Evolutionary conservation across 2,797 vertebrate species (phyloP), one percentile per base, ranked within the genome.

Genomic region (Periparus ater): DNA sequence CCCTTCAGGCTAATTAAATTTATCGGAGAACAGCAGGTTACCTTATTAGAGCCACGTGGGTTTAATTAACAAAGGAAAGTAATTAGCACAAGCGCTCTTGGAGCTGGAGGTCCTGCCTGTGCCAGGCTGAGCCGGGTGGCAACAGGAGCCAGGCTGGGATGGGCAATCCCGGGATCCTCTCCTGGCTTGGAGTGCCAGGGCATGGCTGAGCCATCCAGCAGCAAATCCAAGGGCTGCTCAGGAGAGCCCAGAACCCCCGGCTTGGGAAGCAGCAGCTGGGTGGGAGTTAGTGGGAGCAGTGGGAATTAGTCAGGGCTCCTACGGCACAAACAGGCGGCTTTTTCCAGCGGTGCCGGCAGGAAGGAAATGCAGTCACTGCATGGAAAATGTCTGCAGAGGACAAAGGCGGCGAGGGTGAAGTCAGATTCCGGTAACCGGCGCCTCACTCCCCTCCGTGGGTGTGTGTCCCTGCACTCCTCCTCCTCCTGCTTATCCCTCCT

Each of bases 1-100:
- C 97, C 98, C 98, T 97, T 97, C 95, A 95, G 96, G 95, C 96
- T 97, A 97, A 98, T 98, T 97, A 98, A 97, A 98, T 97, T 98
- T 98, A 98, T 97, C 94, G 96, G 96, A 97, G 97, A 98, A 97
- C 98, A 98, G 98, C 98, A 97, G 98, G 98, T 98, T 97, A 98
- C 97, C 97, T 98, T 97, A 98, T 98, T 98, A 97, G 97, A 96
- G 97, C 96, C 93, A 95, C 97, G 97, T 97, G 98, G 97, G 97
- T 97, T 96, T 97, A 97, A 97, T 97, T 97, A 97, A 96, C 96
- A 97, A 97, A 96, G 95, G 96, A 93, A 96, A 96, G 97, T 98
- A 98, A 98, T 98, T 98, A 97, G 96, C 94, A 95, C 90, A 75
- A 79, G 79, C 38, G 14, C 71, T 95, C 73, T 91, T 77, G 0